Percentiles rank a stretch among this genome's conserved stretches.
These are phyloP conservation scores for Microhierax caerulescens DNA, from an alignment of 2,797 vertebrate genomes.

Conservation along the genomic window DNA sequence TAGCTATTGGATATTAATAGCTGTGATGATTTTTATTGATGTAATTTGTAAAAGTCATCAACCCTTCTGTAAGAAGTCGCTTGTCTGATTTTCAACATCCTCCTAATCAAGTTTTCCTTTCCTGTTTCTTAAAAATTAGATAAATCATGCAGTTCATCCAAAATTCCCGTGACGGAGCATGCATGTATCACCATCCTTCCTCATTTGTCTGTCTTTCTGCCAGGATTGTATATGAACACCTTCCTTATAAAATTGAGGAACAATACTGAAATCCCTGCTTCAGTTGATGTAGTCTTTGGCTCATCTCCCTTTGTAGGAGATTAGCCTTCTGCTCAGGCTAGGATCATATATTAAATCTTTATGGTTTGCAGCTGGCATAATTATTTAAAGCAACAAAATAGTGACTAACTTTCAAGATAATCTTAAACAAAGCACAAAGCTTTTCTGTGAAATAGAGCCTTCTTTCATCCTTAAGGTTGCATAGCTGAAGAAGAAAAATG, in stretches of 20 bases:
- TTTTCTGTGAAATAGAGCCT: neutral
- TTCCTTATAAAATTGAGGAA: neutral
- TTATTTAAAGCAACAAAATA: constrained; percentile 14
- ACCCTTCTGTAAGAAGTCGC: neutral
- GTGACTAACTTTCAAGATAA: neutral
- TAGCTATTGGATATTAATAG: constrained; percentile 41
- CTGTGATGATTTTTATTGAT: constrained; percentile 1
- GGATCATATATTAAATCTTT: constrained; percentile 4
- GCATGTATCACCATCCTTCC: neutral
- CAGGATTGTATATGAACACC: neutral
- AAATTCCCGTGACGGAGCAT: neutral
- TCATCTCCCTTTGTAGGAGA: constrained; percentile 8
- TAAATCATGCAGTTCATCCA: neutral
- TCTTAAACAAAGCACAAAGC: neutral
- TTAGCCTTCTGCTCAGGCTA: neutral
- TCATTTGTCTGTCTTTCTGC: neutral
- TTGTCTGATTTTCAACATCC: constrained; percentile 29
- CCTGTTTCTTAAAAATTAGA: neutral
- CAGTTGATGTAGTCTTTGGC: neutral
- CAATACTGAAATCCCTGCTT: neutral
- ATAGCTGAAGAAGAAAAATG: neutral
- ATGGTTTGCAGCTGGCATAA: neutral
- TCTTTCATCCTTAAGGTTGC: neutral
- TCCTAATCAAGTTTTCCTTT: constrained; percentile 26
- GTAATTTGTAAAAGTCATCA: constrained; percentile 4